Base-by-base conservation (phyloP, 2,888 invertebrate genomes). In the Ceriagrion tenellum region DNA sequence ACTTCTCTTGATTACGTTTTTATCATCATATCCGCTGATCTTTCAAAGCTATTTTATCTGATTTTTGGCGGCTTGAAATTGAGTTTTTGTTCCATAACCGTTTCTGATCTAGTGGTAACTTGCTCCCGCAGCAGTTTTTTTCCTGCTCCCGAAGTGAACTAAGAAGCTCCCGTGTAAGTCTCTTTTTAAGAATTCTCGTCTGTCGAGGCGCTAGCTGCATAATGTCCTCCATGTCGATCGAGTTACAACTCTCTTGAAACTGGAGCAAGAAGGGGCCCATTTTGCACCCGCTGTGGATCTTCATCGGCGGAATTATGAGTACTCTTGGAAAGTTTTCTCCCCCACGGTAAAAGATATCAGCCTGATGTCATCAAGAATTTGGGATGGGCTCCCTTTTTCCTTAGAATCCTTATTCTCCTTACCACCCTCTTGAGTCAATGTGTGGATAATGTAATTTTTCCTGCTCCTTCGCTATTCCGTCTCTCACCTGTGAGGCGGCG, bases 231-330 rank as follows among this genome's bases (percentile, higher is more conserved):
- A 12, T 81, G 81, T 81, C 81, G 81, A 81, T 81, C 81, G 35
- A 81, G 81, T 81, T 81, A 81, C 81, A 18, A 35, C 81, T 81
- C 69, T 59, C 59, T 20, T 10, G 26, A 35, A 81, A 81, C 81
- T 81, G 81, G 81, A 81, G 81, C 81, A 35, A 0, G 35, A n/a
- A n/a, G 81, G 35, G 35, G 81, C 30, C 35, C 81, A 18, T 81
- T 81, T 81, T 81, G 81, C 81, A 81, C 81, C 81, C 81, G 81
- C 81, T 81, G 81, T 81, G 81, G 81, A 81, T 81, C n/a, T 81
- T 81, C 81, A 81, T 81, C 30, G 81, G 69, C 35, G 81, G 26
- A 81, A 81, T 81, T 81, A 81, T 81, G 81, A 81, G 81, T 35
- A 16, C 81, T 81, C 35, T 13, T 16, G 35, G 81, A 81, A 81